phyloP scores from a whole-genome alignment of 1,140 invertebrate species.

The Periplaneta americana region DNA sequence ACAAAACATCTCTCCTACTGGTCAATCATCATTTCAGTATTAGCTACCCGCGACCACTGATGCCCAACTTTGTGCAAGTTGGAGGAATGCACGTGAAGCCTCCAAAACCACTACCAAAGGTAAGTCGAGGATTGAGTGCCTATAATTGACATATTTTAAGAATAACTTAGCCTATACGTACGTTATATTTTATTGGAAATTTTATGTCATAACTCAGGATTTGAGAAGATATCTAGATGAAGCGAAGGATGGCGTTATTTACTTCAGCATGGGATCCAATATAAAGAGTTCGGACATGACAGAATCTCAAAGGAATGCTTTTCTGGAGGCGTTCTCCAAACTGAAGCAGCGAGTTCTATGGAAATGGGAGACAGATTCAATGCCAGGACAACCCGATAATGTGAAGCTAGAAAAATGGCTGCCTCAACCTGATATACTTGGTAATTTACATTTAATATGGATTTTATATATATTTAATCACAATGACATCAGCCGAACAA shows the following conservation, averaged over 20 bases:
- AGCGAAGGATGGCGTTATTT: conserved; percentile 46
- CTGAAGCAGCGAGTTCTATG: conserved; percentile 42
- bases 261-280: conserved; percentile 46
- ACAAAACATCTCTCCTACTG: conserved; percentile 36
- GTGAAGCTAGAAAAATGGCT: conserved; percentile 35
- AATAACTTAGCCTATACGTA: too few species aligned
- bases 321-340: conserved; percentile 3
- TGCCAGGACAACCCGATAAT: conserved; percentile 30
- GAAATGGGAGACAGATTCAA: conserved; percentile 56
- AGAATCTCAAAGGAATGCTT: neutral
- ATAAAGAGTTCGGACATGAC: neutral
- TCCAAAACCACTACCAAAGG: conserved; percentile 30
- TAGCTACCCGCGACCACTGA: conserved; percentile 36
- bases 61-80: conserved; percentile 50
- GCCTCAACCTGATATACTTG: conserved; percentile 36
- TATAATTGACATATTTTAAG: too few species aligned
- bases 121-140: too few species aligned
- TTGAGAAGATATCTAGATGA: conserved; percentile 16
- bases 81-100: conserved; percentile 49
- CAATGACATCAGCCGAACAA: too few species aligned
- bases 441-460: too few species aligned
- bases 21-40: conserved; percentile 43
- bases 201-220: too few species aligned
- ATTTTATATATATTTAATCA: too few species aligned
- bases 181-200: too few species aligned